A percentile compares a stretch with the other conserved stretches of the same genome.
Conservation (phyloP, 2,888 invertebrate genomes). For the Orthosia gothica region DNA sequence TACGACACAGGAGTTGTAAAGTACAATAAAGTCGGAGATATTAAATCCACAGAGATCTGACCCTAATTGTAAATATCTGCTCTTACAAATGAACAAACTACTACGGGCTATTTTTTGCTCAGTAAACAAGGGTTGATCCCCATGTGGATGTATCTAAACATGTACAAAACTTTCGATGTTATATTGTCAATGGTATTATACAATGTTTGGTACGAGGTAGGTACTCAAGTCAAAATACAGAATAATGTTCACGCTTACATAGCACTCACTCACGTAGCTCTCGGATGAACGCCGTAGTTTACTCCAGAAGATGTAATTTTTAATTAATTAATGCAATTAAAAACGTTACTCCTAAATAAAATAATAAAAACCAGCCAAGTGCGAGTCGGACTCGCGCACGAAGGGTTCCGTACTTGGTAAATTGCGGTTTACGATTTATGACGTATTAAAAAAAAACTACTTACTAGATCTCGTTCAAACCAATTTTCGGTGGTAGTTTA, state of each 20-base stretch:
- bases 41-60: conserved; percentile 74
- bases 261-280: neutral
- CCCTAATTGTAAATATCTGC: conserved; percentile 84
- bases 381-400: too few relatives aligned
- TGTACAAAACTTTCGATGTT: conserved; percentile 35
- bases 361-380: too few relatives aligned
- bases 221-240: neutral
- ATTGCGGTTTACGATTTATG: too few relatives aligned
- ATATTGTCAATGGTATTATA: conserved; percentile 21
- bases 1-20: conserved; percentile 67
- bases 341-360: neutral
- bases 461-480: too few relatives aligned
- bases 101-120: conserved; percentile 72
- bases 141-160: conserved; percentile 59
- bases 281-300: neutral
- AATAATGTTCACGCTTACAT: neutral
- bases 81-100: conserved; percentile 81
- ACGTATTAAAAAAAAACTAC: too few relatives aligned
- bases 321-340: neutral
- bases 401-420: too few relatives aligned
- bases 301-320: neutral
- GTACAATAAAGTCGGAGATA: conserved; percentile 74
- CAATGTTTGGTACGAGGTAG: conserved; percentile 7
- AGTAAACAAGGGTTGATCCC: conserved; percentile 71
- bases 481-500: too few relatives aligned